Percentiles rank a stretch among this genome's conserved stretches.
Evolutionary conservation across 2,797 vertebrate genomes (phyloP).

Genomic region (Scolopax bukidnonensis): DNA sequence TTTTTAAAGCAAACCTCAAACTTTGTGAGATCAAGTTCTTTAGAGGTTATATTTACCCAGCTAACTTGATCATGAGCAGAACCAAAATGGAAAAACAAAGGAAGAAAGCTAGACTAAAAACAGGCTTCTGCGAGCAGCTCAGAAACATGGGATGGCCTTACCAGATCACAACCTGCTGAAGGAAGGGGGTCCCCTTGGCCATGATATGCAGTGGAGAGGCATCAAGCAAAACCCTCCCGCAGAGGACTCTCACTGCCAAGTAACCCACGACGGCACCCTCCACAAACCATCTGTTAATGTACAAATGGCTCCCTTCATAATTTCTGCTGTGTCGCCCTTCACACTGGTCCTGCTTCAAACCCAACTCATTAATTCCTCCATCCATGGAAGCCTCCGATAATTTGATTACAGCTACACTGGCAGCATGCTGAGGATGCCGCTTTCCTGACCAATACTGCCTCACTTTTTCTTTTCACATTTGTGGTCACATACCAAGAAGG

Average conservation of each 20-base stretch:
- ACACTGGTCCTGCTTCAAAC: not conserved
- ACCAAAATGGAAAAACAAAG: not conserved
- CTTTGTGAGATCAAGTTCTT: not conserved
- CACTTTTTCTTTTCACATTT: not conserved
- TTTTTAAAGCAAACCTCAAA: not conserved
- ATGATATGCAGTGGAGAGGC: accelerated
- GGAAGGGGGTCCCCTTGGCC: not conserved
- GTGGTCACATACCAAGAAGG: not conserved
- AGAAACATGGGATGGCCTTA: accelerated
- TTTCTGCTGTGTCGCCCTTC: not conserved
- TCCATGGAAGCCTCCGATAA: not conserved
- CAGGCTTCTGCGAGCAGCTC: not conserved
- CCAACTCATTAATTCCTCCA: not conserved
- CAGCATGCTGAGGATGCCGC: not conserved
- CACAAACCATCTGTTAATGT: not conserved
- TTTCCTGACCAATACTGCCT: not conserved
- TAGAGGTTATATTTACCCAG: not conserved
- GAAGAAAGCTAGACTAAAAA: not conserved
- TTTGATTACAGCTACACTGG: not conserved
- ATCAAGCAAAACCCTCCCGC: not conserved
- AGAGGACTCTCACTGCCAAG: not conserved
- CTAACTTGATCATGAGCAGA: accelerated
- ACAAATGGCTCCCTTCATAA: not conserved
- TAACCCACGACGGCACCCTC: not conserved
- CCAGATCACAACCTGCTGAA: not conserved